These are phyloP conservation scores for Alosa sapidissima DNA, from an alignment of 2,797 vertebrate genomes.

Conservation along the genomic window DNA sequence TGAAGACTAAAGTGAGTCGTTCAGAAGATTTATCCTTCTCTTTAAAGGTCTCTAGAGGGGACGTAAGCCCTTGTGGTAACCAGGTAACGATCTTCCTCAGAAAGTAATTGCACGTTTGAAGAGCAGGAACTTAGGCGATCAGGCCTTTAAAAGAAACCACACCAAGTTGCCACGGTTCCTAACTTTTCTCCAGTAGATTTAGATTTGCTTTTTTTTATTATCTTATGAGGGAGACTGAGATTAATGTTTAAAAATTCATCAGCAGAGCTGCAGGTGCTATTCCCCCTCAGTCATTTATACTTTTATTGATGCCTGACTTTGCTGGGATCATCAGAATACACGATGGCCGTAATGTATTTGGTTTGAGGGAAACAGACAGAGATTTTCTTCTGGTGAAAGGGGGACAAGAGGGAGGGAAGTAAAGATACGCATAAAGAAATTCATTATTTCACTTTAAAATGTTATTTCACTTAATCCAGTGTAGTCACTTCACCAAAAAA, in stretches of 20 bases:
- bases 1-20: conserved; percentile 67
- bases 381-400: conserved; percentile 25
- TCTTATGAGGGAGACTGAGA: conserved; percentile 43
- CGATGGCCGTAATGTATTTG: conserved; percentile 28
- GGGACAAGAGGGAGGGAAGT: conserved; percentile 27
- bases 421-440: conserved; percentile 26
- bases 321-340: conserved; percentile 42
- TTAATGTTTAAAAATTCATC: conserved; percentile 54
- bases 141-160: conserved; percentile 70
- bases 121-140: conserved; percentile 71
- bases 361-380: conserved; percentile 27
- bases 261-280: conserved; percentile 43
- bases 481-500: background rate
- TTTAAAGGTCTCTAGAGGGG: conserved; percentile 72
- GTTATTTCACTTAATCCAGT: conserved; percentile 61
- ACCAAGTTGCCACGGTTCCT: conserved; percentile 66
- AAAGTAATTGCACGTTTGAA: conserved; percentile 81
- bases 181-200: conserved; percentile 57
- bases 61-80: conserved; percentile 72
- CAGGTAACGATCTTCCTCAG: conserved; percentile 75
- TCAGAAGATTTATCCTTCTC: conserved; percentile 65
- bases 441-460: conserved; percentile 59
- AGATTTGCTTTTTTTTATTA: conserved; percentile 50
- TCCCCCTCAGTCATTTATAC: conserved; percentile 42
- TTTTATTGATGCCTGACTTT: conserved; percentile 37